These are phyloP conservation scores for Meloidogyne hapla DNA, from an alignment of 1,140 invertebrate genomes.

Conservation along the genomic window DNA sequence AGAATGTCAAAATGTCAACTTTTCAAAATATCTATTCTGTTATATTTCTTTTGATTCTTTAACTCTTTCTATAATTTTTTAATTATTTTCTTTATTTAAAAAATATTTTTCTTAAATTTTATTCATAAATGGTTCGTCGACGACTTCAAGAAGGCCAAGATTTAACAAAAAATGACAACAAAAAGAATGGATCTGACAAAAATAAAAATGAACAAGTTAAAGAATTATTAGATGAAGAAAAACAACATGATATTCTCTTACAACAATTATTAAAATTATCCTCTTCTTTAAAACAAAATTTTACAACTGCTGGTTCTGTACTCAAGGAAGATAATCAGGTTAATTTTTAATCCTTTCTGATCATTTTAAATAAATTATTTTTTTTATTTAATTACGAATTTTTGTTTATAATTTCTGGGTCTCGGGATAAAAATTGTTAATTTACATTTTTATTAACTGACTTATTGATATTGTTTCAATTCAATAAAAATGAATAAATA, in stretches of 20 bases:
- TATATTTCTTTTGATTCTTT: background rate
- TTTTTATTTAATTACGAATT: too few species aligned
- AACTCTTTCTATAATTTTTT: too few species aligned
- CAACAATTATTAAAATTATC: conserved; percentile 55
- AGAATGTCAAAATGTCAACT: background rate
- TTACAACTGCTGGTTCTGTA: conserved; percentile 55
- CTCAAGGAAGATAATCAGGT: conserved; percentile 59
- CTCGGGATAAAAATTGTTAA: too few species aligned
- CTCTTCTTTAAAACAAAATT: conserved; percentile 52
- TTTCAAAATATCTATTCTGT: background rate
- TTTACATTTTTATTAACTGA: too few species aligned
- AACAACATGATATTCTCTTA: conserved; percentile 21
- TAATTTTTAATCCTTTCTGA: too few species aligned
- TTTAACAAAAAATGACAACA: background rate
- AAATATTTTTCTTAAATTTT: background rate
- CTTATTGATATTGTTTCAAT: too few species aligned
- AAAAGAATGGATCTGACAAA: background rate
- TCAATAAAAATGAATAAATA: background rate
- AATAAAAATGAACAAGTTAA: background rate
- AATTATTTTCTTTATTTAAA: background rate
- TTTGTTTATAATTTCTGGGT: too few species aligned
- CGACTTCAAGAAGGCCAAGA: background rate
- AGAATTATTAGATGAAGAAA: background rate
- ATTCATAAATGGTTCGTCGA: background rate
- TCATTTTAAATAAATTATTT: background rate